phyloP scores from a whole-genome alignment of 2,888 invertebrate genomes.

The Lasius platythorax region DNA sequence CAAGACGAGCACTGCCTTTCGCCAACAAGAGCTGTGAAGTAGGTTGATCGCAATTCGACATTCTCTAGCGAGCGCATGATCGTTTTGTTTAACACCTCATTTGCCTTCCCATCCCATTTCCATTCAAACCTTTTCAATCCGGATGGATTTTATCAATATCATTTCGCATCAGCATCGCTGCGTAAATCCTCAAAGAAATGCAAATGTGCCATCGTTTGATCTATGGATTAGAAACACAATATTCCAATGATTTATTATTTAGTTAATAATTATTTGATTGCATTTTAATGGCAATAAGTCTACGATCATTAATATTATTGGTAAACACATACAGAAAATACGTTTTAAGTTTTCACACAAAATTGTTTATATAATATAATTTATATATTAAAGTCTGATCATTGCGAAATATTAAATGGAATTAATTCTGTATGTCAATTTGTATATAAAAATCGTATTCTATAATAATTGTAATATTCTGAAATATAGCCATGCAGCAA shows the following conservation, averaged over 20 bases:
- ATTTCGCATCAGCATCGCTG: background rate
- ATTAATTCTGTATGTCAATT: constrained; percentile 2
- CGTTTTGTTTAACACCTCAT: constrained; percentile 51
- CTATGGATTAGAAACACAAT: background rate
- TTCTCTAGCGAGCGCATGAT: constrained; percentile 58
- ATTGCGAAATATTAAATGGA: background rate
- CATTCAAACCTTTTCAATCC: background rate
- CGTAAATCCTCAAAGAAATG: constrained; percentile 12
- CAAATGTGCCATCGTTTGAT: constrained; percentile 45
- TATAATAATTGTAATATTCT: background rate
- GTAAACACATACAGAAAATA: background rate
- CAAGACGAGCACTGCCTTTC: constrained; percentile 83
- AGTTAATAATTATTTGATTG: background rate
- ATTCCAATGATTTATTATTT: background rate
- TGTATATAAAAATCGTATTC: background rate
- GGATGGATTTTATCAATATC: background rate
- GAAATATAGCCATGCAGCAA: background rate
- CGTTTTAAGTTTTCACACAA: background rate
- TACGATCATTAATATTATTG: background rate
- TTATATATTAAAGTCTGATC: background rate
- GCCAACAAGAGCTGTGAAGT: constrained; percentile 80
- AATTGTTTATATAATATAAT: background rate
- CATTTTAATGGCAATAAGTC: background rate
- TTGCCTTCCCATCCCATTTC: constrained; percentile 39
- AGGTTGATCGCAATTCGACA: constrained; percentile 67